phyloP scores from a whole-genome alignment of 2,113 vertebrate genomes.

The Haemorhous mexicanus region DNA sequence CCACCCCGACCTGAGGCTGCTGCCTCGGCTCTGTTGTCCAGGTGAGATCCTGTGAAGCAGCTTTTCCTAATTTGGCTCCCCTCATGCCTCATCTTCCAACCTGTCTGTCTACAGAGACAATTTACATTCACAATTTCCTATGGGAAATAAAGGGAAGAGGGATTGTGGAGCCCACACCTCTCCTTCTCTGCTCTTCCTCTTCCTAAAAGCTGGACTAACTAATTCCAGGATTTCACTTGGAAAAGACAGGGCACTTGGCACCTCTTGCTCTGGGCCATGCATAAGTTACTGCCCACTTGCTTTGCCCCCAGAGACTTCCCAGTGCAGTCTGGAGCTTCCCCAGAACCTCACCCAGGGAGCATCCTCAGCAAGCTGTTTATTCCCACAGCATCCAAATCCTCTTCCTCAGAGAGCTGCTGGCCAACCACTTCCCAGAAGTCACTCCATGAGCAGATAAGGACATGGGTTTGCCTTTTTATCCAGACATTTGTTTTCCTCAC shows the following conservation, averaged over 20 bases:
- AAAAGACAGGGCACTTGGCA: neutral
- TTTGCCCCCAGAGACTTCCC: neutral
- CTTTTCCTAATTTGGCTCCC: neutral
- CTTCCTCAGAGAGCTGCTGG: neutral
- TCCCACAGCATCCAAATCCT: neutral
- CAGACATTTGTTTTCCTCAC: neutral
- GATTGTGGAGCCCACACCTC: neutral
- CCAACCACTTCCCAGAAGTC: neutral
- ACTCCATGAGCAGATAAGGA: neutral
- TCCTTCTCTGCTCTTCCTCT: neutral
- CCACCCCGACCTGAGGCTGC: neutral
- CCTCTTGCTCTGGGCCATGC: neutral
- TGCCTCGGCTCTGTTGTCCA: accelerated
- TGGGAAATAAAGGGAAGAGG: neutral
- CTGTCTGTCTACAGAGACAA: neutral
- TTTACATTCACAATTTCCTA: neutral
- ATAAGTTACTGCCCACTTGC: neutral
- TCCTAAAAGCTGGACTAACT: neutral
- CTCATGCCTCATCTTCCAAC: neutral
- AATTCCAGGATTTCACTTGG: neutral
- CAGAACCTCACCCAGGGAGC: neutral
- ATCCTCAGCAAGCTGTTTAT: neutral
- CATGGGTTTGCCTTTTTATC: neutral
- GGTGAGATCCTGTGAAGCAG: neutral
- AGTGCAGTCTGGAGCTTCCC: neutral